Conservation (phyloP, 2,797 vertebrate genomes). For the Trematomus bernacchii region DNA sequence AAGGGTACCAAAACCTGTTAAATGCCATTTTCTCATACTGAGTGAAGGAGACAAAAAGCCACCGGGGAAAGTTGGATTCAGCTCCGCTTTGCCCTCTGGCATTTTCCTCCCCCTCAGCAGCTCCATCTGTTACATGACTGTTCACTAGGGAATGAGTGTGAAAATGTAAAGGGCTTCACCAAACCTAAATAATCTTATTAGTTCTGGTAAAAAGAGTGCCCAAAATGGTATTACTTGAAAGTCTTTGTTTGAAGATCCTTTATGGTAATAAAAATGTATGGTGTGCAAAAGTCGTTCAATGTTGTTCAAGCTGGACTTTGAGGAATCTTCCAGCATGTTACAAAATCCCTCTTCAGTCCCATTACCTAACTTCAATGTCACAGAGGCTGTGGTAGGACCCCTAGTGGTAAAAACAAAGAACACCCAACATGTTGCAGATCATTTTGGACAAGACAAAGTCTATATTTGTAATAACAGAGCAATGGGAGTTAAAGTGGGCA, state of each 20-base stretch:
- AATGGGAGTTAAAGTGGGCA: not conserved
- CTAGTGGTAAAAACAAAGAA: constrained; percentile 40
- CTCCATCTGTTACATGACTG: constrained; percentile 49
- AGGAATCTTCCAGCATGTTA: constrained; percentile 22
- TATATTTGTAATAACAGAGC: not conserved
- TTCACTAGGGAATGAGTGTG: constrained; percentile 19
- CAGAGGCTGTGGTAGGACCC: constrained; percentile 21
- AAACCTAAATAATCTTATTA: constrained; percentile 17
- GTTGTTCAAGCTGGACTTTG: not conserved
- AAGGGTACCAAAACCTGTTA: constrained; percentile 5
- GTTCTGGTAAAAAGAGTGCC: constrained; percentile 10
- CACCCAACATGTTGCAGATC: not conserved
- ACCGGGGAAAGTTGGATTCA: constrained; percentile 9
- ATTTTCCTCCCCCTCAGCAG: constrained; percentile 38
- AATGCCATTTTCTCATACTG: not conserved
- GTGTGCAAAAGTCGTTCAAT: constrained; percentile 26
- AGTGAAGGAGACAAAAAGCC: constrained; percentile 11
- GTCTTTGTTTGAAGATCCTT: constrained; percentile 36
- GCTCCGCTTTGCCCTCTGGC: constrained; percentile 14
- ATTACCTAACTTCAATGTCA: constrained; percentile 52
- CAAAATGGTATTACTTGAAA: constrained; percentile 57
- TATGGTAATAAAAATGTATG: constrained; percentile 71
- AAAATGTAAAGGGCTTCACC: constrained; percentile 57
- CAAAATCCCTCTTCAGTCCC: not conserved
- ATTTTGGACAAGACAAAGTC: not conserved